Evolutionary conservation across 2,113 vertebrate species (phyloP).

Genomic region (Microcebus jonahi): DNA sequence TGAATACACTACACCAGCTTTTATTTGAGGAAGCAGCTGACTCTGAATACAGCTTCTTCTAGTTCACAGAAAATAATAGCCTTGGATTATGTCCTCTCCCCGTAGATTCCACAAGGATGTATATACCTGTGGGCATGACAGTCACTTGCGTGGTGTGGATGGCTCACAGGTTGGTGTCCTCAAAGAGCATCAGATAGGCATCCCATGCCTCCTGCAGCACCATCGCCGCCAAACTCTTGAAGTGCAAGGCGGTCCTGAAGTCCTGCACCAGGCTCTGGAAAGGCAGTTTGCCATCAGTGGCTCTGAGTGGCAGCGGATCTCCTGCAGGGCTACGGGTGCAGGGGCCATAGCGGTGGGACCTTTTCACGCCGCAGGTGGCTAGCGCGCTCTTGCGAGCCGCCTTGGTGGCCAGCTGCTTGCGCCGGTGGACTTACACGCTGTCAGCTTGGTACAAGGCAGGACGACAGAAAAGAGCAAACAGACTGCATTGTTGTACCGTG

Average conservation of each 20-base stretch:
- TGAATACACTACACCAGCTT: not conserved
- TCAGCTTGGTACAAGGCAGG: slow-evolving; percentile 85
- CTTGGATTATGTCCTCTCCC: too few species aligned
- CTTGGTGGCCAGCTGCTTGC: slow-evolving; percentile 70
- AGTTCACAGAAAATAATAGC: too few species aligned
- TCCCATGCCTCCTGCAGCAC: too few species aligned
- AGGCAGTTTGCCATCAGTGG: not conserved
- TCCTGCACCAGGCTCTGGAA: not conserved
- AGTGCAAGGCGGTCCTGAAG: too few species aligned
- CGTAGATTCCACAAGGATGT: too few species aligned
- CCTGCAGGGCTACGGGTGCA: fast-evolving
- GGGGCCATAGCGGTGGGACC: not conserved
- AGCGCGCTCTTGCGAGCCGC: slow-evolving; percentile 82
- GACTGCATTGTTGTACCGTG: fast-evolving
- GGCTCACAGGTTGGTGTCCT: too few species aligned
- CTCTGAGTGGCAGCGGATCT: not conserved
- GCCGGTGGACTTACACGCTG: slow-evolving; percentile 83
- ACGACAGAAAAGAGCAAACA: too few species aligned
- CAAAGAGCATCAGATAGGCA: too few species aligned
- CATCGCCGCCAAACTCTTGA: too few species aligned
- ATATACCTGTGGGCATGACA: too few species aligned
- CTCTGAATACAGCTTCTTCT: too few species aligned
- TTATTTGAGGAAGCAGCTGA: not conserved
- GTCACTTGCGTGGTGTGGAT: too few species aligned
- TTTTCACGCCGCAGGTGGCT: not conserved